phyloP scores from a whole-genome alignment of 1,140 invertebrate genomes.

The Bombus terrestris region DNA sequence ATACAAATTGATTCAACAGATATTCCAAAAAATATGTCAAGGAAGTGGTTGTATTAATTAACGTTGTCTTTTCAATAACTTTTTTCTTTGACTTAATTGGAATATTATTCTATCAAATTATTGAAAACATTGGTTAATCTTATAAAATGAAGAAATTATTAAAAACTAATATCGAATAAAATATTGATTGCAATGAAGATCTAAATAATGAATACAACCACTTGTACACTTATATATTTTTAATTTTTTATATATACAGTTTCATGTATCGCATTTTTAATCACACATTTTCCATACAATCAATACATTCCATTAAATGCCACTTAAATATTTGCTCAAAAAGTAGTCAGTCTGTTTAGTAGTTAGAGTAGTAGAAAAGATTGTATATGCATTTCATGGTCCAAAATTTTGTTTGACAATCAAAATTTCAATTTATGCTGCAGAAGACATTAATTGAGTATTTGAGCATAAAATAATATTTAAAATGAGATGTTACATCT shows the following conservation, averaged over 20 bases:
- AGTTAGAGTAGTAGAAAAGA: constrained; percentile 70
- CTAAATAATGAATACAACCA: constrained; percentile 55
- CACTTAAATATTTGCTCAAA: constrained; percentile 76
- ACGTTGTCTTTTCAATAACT: neutral
- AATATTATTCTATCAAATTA: neutral
- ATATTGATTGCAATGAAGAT: neutral
- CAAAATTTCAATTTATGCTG: constrained; percentile 32
- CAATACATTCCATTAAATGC: constrained; percentile 59
- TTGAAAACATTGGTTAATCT: neutral
- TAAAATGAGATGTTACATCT: constrained; percentile 1
- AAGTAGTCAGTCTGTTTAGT: constrained; percentile 79
- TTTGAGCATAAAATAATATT: constrained; percentile 9
- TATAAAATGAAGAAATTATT: neutral
- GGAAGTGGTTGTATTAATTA: constrained; percentile 61
- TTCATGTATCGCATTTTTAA: constrained; percentile 55
- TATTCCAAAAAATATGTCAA: constrained; percentile 49
- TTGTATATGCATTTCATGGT: constrained; percentile 65
- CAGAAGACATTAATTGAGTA: neutral
- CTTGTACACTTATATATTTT: constrained; percentile 64
- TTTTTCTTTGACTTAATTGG: neutral
- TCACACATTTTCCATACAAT: constrained; percentile 56
- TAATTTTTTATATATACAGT: constrained; percentile 70
- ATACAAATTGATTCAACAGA: constrained; percentile 46
- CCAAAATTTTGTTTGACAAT: constrained; percentile 45
- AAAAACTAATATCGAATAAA: neutral